These are phyloP conservation scores for Scarus forsteni DNA, from an alignment of 2,797 vertebrate genomes.

Conservation along the genomic window DNA sequence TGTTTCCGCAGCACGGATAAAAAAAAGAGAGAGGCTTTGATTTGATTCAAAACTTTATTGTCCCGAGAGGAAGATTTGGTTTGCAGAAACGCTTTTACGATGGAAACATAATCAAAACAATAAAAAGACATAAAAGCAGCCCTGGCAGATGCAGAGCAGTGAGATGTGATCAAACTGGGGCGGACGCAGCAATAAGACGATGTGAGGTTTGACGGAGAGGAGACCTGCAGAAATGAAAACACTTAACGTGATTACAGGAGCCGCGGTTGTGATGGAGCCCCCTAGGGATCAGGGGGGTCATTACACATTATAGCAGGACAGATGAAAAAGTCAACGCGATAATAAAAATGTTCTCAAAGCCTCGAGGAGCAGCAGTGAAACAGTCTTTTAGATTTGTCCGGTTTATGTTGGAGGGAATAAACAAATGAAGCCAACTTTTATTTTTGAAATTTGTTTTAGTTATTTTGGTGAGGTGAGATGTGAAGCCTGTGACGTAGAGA, in stretches of 20 bases:
- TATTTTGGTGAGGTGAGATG: no score
- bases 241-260: constrained; percentile 22
- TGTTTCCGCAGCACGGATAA: constrained; percentile 48
- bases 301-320: constrained; percentile 24
- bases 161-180: constrained; percentile 24
- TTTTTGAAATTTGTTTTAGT: no score
- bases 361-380: background rate
- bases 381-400: no score
- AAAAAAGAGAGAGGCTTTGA: constrained; percentile 30
- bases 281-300: constrained; percentile 21
- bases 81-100: constrained; percentile 54
- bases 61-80: constrained; percentile 54
- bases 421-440: no score
- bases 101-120: constrained; percentile 62
- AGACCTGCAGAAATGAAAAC: constrained; percentile 38
- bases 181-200: constrained; percentile 4
- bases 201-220: constrained; percentile 23
- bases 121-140: constrained; percentile 47
- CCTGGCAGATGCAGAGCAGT: constrained; percentile 55
- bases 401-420: no score
- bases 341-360: background rate
- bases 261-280: constrained; percentile 22
- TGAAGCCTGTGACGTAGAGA: no score
- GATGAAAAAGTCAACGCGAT: background rate
- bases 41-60: constrained; percentile 59